phyloP scores from a whole-genome alignment of 2,113 vertebrate species.

The Pelmatolapia mariae region DNA sequence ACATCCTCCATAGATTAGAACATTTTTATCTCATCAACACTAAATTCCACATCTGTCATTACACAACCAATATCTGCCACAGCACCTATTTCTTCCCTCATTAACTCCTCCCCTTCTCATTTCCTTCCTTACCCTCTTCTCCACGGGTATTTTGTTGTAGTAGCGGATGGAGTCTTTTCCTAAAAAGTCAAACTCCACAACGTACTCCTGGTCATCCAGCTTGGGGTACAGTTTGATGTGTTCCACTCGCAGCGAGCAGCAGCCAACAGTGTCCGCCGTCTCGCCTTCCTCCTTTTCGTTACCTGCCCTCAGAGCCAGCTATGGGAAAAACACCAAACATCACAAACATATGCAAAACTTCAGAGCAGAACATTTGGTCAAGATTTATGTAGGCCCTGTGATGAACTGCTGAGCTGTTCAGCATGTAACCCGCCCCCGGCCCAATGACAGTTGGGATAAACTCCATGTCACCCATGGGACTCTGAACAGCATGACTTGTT shows the following conservation, averaged over 20 bases:
- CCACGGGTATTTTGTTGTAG: constrained; percentile 97
- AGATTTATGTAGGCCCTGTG: neutral
- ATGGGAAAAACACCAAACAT: neutral
- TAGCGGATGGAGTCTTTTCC: constrained; percentile 98
- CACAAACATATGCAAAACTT: neutral
- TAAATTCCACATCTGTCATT: neutral
- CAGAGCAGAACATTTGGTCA: neutral
- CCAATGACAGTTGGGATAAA: neutral
- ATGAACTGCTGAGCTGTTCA: neutral
- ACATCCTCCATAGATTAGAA: constrained; percentile 28
- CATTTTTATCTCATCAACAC: constrained; percentile 6
- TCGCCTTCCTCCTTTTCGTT: constrained; percentile 98
- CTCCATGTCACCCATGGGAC: neutral
- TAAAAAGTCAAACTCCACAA: constrained; percentile 96
- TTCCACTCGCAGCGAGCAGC: constrained; percentile 93
- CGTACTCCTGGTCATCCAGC: constrained; percentile 89
- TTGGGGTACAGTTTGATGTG: constrained; percentile 90
- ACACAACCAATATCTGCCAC: neutral
- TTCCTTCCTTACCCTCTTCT: constrained; percentile 86
- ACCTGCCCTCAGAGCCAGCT: constrained; percentile 94
- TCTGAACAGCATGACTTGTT: neutral
- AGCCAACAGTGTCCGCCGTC: constrained; percentile 93
- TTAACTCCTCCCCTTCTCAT: neutral
- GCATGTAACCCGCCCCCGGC: neutral
- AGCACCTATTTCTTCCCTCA: neutral